Conservation (phyloP, 2,113 vertebrate species). For the Siniperca chuatsi region DNA sequence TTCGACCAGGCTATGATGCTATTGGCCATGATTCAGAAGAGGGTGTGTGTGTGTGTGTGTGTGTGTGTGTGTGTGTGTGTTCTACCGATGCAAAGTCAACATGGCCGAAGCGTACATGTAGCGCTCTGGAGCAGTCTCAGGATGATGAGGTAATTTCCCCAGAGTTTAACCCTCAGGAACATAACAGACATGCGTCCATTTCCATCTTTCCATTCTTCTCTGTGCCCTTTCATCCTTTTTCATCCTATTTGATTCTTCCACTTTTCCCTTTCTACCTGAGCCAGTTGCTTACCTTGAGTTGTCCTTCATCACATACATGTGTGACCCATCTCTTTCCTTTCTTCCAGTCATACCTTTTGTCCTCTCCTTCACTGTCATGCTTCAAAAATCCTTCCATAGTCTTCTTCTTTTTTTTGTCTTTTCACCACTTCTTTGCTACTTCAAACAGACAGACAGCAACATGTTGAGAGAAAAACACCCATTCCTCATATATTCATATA, state of each 20-base stretch:
- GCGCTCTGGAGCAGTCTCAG: constrained; percentile 82
- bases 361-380: constrained; percentile 19
- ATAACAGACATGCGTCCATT: constrained; percentile 80
- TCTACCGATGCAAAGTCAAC: constrained; percentile 85
- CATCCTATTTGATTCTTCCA: constrained; percentile 34
- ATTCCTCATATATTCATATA: constrained; percentile 6
- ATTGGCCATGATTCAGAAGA: constrained; percentile 89
- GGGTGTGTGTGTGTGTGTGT: constrained; percentile 49
- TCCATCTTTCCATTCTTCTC: constrained; percentile 56
- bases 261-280: constrained; percentile 47
- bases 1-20: constrained; percentile 88
- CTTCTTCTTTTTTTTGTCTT: background rate
- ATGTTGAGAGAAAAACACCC: constrained; percentile 3
- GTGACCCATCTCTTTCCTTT: constrained; percentile 67
- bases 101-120: constrained; percentile 81
- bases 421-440: background rate
- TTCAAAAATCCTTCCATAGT: background rate
- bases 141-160: constrained; percentile 92
- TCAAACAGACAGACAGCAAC: constrained; percentile 3
- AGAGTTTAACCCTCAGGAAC: constrained; percentile 88
- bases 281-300: constrained; percentile 72
- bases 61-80: constrained; percentile 30
- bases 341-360: constrained; percentile 12
- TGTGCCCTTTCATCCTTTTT: constrained; percentile 39
- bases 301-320: constrained; percentile 84